phyloP scores from a whole-genome alignment of 2,797 vertebrate genomes.

The Mus minutoides region DNA sequence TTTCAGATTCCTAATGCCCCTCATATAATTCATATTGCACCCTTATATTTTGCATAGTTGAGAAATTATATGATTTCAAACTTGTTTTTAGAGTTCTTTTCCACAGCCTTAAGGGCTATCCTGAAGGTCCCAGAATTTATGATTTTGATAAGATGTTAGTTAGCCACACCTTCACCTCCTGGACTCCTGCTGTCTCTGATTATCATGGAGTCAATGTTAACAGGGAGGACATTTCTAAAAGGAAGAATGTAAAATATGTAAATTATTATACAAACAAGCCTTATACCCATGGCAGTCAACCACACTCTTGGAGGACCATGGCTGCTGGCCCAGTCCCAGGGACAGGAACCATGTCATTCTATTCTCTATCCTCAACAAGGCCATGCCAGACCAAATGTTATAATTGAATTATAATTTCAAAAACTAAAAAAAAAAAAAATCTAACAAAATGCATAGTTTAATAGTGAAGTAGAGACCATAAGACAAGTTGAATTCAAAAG shows the following conservation, averaged over 20 bases:
- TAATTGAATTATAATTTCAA: not conserved
- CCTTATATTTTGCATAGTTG: not conserved
- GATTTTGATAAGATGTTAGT: too few relatives aligned
- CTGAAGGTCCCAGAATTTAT: not conserved
- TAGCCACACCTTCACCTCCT: not conserved
- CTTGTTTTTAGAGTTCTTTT: not conserved
- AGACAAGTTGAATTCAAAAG: not conserved
- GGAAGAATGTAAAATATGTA: not conserved
- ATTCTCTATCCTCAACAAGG: not conserved
- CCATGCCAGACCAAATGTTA: not conserved
- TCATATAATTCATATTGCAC: not conserved
- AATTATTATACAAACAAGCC: not conserved
- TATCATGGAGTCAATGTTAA: too few relatives aligned
- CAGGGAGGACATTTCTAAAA: not conserved
- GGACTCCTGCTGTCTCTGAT: too few relatives aligned
- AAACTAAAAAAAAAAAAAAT: not conserved
- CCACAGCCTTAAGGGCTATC: not conserved
- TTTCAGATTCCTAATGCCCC: not conserved
- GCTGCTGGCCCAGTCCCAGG: not conserved
- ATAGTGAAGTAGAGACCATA: constrained; percentile 12
- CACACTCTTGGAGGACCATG: not conserved
- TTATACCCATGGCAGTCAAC: not conserved
- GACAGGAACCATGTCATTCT: not conserved
- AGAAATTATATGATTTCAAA: not conserved
- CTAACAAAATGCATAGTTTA: not conserved